Base-by-base conservation (phyloP, 2,888 invertebrate species). In the Melieria crassipennis region DNA sequence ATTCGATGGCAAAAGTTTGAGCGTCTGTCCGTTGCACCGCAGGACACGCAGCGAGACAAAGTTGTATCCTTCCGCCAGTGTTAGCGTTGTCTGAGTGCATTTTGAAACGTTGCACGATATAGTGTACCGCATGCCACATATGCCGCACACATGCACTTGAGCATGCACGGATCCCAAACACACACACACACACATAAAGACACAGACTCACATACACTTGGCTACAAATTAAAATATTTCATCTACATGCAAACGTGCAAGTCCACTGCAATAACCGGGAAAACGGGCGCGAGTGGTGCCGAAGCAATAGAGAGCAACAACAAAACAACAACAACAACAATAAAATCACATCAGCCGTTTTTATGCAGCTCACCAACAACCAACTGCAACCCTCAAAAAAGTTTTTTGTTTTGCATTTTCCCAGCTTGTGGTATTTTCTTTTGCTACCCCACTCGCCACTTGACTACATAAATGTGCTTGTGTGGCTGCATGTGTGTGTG, bases 351-450 rank as follows among this genome's bases (percentile, higher is more conserved):
- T 6, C 52, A 5, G 4, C n/a, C 52, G 13, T n/a, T 52, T 58
- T 42, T 58, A 47, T 70, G 70, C 70, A 64, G 43, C 60, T n/a
- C n/a, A 6, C 9, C 11, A n/a, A 47, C 30, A 48, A 30, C 7
- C 62, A 62, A 65, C 70, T 60, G 60, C 42, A 57, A 57, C 57
- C 16, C 52, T 13, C 7, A 56, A 52, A 1, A 30, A 30, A 30
- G 30, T 42, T 13, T 58, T 13, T n/a, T 60, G 60, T 52, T 56
- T 47, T 57, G 46, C 55, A 45, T 61, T 65, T 65, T 55, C 61
- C 30, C 69, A 48, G 61, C 11, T 13, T 52, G 13, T 55, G 16
- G 52, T 61, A 30, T 42, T 43, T 55, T 60, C 9, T 50, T 50
- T 48, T 43, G 16, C 69, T 63, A 16, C 45, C 47, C 16, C 48